Evolutionary conservation across 2,888 invertebrate species (phyloP).

Genomic region (Micropterix aruncella): DNA sequence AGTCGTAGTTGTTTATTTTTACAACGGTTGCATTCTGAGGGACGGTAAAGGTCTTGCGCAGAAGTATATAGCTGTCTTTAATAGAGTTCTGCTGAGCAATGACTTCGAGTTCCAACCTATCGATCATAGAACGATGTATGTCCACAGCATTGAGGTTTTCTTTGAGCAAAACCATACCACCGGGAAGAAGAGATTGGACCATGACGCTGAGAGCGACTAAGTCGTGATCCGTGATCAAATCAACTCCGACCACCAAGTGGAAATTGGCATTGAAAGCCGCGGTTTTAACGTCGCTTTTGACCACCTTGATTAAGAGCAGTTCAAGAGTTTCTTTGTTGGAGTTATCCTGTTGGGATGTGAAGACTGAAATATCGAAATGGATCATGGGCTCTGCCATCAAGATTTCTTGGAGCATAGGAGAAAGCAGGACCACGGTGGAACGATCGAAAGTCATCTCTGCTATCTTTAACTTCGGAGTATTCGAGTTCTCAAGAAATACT

Average conservation of each 20-base stretch:
- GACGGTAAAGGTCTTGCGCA: constrained; percentile 37
- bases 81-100: constrained; percentile 47
- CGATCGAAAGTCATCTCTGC: constrained; percentile 50
- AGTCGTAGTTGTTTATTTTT: constrained; percentile 53
- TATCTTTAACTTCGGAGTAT: constrained; percentile 54
- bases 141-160: constrained; percentile 39
- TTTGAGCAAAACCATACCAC: constrained; percentile 61
- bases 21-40: constrained; percentile 36
- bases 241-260: constrained; percentile 53
- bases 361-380: constrained; percentile 45
- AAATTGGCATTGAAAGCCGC: constrained; percentile 49
- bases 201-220: constrained; percentile 39
- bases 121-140: constrained; percentile 22
- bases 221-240: constrained; percentile 45
- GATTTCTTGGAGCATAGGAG: constrained; percentile 42
- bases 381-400: constrained; percentile 63
- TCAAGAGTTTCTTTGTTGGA: constrained; percentile 39
- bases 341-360: constrained; percentile 36
- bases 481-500: constrained; percentile 63
- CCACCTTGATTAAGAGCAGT: constrained; percentile 47
- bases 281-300: constrained; percentile 43
- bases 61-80: constrained; percentile 48
- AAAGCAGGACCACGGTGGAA: constrained; percentile 49
- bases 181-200: constrained; percentile 44
- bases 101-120: constrained; percentile 31